Percentiles rank a stretch among this genome's conserved stretches.
phyloP scores from a whole-genome alignment of 2,888 invertebrate genomes.

The Agriopis leucophaearia region DNA sequence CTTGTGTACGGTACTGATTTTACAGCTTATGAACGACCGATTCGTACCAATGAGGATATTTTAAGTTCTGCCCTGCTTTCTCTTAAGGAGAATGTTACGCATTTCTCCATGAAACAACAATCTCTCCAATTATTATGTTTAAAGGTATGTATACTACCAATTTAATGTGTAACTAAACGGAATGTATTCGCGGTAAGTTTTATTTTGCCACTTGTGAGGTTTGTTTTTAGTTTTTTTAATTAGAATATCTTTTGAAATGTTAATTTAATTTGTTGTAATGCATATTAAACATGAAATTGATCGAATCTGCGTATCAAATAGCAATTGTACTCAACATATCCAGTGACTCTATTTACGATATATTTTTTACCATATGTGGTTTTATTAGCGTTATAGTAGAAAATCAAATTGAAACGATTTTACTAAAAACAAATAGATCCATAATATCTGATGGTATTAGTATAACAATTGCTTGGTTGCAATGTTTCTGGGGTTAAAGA shows the following conservation, averaged over 20 bases:
- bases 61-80: constrained; percentile 20
- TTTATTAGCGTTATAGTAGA: too few species aligned
- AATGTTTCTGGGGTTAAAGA: too few species aligned
- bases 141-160: constrained; percentile 8
- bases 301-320: too few species aligned
- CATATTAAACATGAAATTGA: too few species aligned
- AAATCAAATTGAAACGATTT: too few species aligned
- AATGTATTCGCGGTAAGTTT: neutral
- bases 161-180: constrained; percentile 18
- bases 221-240: neutral
- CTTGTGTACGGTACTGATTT: neutral
- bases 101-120: constrained; percentile 16
- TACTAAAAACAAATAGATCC: too few species aligned
- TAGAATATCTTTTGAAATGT: neutral
- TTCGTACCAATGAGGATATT: constrained; percentile 12
- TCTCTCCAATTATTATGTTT: constrained; percentile 16
- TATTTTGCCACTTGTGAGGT: neutral
- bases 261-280: too few species aligned
- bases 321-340: too few species aligned
- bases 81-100: constrained; percentile 13
- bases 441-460: too few species aligned
- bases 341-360: too few species aligned
- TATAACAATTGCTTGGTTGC: too few species aligned
- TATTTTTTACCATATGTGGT: too few species aligned
- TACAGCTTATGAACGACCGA: constrained; percentile 4